Percentiles rank a stretch among this genome's conserved stretches.
Evolutionary conservation across 2,113 vertebrate species (phyloP).

Genomic region (Triplophysa rosa): DNA sequence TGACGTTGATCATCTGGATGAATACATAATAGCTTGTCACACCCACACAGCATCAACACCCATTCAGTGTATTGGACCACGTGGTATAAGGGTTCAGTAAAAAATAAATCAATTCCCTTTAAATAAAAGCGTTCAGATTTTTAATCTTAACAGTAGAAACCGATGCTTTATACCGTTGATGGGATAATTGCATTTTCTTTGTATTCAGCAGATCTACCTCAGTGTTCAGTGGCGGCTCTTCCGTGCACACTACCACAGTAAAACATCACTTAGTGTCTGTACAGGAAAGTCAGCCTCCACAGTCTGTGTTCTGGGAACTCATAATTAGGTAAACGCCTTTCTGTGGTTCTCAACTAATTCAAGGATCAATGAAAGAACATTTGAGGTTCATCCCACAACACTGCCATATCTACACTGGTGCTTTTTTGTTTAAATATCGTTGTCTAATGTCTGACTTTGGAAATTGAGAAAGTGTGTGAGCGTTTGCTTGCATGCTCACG

Average conservation of each 20-base stretch:
- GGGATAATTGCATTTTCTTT: neutral
- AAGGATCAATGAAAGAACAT: neutral
- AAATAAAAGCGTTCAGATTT: neutral
- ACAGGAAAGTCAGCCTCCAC: neutral
- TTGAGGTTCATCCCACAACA: constrained; percentile 10
- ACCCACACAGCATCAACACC: no score
- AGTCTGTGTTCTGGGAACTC: neutral
- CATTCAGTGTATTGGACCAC: no score
- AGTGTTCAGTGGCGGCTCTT: neutral
- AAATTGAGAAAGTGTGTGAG: neutral
- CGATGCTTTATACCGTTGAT: neutral
- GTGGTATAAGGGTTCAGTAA: no score
- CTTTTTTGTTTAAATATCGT: constrained; percentile 9
- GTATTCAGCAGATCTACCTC: neutral
- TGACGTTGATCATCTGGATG: no score
- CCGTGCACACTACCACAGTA: neutral
- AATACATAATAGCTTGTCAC: no score
- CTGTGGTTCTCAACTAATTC: constrained; percentile 10
- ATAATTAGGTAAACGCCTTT: constrained; percentile 4
- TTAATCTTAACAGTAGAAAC: neutral
- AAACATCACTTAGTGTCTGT: constrained; percentile 11
- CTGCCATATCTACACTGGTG: neutral
- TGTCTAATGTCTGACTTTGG: neutral
- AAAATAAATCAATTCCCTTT: no score
- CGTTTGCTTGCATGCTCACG: no score